Evolutionary conservation across 2,113 vertebrate genomes (phyloP).

Genomic region (Ophthalmolycus amberensis): DNA sequence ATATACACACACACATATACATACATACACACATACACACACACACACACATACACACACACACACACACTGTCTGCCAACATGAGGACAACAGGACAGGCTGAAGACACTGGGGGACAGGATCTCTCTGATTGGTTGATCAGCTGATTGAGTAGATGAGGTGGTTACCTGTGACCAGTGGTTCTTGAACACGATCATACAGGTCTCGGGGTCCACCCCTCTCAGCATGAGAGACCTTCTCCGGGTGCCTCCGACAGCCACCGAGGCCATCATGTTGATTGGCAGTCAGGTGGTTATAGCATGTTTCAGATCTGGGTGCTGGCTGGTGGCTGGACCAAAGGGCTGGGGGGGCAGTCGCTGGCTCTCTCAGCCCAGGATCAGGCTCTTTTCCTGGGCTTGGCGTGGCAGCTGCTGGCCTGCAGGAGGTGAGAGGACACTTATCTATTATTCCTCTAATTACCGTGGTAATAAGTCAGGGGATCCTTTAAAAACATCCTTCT

Average conservation of each 20-base stretch:
- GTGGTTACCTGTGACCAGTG: conserved; percentile 90
- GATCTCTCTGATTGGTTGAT: not conserved
- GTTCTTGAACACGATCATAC: conserved; percentile 98
- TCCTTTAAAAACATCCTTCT: too few relatives aligned
- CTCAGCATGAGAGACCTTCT: conserved; percentile 87
- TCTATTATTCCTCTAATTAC: not conserved
- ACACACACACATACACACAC: conserved; percentile 43
- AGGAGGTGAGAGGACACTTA: not conserved
- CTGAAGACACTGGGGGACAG: not conserved
- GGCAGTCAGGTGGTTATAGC: conserved; percentile 63
- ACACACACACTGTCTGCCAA: conserved; percentile 26
- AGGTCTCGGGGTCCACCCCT: conserved; percentile 96
- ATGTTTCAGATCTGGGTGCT: conserved; percentile 30
- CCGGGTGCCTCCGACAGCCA: conserved; percentile 80
- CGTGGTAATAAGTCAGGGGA: not conserved
- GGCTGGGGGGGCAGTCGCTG: not conserved
- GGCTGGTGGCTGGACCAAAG: not conserved
- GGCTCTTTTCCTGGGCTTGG: not conserved
- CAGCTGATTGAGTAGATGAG: not conserved
- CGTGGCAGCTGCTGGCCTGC: conserved; percentile 24
- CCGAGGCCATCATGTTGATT: conserved; percentile 88
- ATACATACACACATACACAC: conserved; percentile 41
- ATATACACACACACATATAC: conserved; percentile 40
- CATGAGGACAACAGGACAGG: conserved; percentile 36
- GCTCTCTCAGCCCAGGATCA: conserved; percentile 27